A percentile compares a stretch with the other conserved stretches of the same genome.
Evolutionary conservation across 2,888 invertebrate genomes (phyloP).

Genomic region (Drosophila heteroneura): DNA sequence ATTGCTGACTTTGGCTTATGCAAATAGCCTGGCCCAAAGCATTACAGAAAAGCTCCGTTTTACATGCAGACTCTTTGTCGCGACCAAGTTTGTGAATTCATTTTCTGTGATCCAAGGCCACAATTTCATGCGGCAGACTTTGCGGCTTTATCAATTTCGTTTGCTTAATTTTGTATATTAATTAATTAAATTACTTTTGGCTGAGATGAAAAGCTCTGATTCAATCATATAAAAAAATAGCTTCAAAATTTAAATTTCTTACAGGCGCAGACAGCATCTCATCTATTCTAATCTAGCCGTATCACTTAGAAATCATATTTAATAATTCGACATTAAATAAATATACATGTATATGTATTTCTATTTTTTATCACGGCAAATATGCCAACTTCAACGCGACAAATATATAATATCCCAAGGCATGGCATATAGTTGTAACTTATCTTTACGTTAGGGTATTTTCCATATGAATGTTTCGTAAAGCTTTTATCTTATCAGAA

Average conservation of each 20-base stretch:
- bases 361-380: background rate
- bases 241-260: background rate
- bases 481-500: slow-evolving; percentile 36
- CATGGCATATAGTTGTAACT: background rate
- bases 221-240: background rate
- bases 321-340: background rate
- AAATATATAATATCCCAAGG: background rate
- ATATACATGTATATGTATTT: background rate
- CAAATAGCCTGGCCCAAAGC: slow-evolving; percentile 38
- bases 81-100: slow-evolving; percentile 11
- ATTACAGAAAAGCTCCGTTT: slow-evolving; percentile 17
- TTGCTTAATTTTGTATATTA: slow-evolving; percentile 3
- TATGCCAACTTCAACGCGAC: background rate
- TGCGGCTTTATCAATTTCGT: slow-evolving; percentile 22
- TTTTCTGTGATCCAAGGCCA: slow-evolving; percentile 19
- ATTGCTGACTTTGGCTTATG: slow-evolving; percentile 35
- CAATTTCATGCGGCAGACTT: slow-evolving; percentile 8
- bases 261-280: background rate
- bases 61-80: slow-evolving; percentile 36
- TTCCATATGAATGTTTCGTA: background rate
- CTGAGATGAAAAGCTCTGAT: background rate
- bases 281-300: background rate
- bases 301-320: background rate
- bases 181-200: slow-evolving; percentile 22
- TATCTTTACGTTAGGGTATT: slow-evolving; percentile 4